phyloP scores from a whole-genome alignment of 2,888 invertebrate genomes.

The Lycaena phlaeas region DNA sequence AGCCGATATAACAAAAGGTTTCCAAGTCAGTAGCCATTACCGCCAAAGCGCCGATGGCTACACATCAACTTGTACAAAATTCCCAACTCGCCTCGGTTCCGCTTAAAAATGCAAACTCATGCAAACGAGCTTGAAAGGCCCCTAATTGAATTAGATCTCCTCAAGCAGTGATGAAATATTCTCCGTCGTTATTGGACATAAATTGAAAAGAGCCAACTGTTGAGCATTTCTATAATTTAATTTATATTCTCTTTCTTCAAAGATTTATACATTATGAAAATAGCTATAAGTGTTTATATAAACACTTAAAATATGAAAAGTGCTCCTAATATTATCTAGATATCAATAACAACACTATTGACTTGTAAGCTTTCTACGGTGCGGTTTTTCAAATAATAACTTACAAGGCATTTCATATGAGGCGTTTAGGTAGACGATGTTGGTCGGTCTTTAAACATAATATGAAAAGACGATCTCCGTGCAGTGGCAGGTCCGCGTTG shows the following conservation, averaged over 20 bases:
- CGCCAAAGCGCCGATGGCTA: conserved; percentile 12
- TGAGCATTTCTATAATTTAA: conserved; percentile 41
- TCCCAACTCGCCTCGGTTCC: conserved; percentile 40
- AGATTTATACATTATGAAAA: not conserved
- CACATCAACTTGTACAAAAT: conserved; percentile 34
- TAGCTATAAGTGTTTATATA: too few relatives aligned
- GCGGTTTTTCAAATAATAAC: too few relatives aligned
- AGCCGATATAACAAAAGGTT: not conserved
- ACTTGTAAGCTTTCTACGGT: too few relatives aligned
- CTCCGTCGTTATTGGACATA: conserved; percentile 48
- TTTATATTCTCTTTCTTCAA: not conserved
- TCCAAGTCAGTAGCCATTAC: conserved; percentile 3
- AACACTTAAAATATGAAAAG: too few relatives aligned
- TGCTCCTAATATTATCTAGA: too few relatives aligned
- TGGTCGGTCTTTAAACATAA: too few relatives aligned
- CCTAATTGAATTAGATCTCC: conserved; percentile 62
- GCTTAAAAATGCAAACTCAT: conserved; percentile 69
- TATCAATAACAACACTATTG: too few relatives aligned
- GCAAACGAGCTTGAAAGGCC: conserved; percentile 61
- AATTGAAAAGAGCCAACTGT: conserved; percentile 50
- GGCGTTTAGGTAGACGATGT: too few relatives aligned
- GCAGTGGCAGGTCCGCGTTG: too few relatives aligned
- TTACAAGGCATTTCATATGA: too few relatives aligned
- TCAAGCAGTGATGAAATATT: conserved; percentile 52
- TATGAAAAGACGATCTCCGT: too few relatives aligned